Conservation (phyloP, 2,888 invertebrate species). For the Bursaphelenchus okinawaensis region DNA sequence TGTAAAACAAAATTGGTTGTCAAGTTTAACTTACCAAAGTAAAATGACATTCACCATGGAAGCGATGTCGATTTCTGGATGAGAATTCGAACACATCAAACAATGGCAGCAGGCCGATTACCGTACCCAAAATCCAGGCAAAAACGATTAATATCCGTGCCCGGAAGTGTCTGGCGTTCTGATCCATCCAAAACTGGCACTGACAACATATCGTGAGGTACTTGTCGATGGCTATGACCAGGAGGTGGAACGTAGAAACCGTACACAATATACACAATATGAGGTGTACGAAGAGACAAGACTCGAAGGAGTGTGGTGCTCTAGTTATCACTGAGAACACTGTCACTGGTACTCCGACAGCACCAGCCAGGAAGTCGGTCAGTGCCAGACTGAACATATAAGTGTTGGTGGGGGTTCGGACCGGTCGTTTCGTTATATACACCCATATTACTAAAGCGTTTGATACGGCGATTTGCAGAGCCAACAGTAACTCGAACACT, state of each 20-base stretch:
- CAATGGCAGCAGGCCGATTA: slow-evolving; percentile 48
- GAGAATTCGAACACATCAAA: slow-evolving; percentile 54
- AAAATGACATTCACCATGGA: slow-evolving; percentile 33
- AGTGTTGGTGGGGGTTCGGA: slow-evolving; percentile 55
- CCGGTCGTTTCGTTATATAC: slow-evolving; percentile 25
- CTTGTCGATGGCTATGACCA: slow-evolving; percentile 56
- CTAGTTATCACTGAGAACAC: slow-evolving; percentile 42
- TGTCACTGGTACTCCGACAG: slow-evolving; percentile 52
- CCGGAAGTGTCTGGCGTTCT: slow-evolving; percentile 31
- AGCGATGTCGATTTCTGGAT: slow-evolving; percentile 15
- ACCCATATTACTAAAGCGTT: slow-evolving; percentile 55
- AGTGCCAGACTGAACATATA: slow-evolving; percentile 55
- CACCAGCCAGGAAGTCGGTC: slow-evolving; percentile 52
- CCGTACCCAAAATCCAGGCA: slow-evolving; percentile 47
- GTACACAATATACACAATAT: slow-evolving; percentile 55
- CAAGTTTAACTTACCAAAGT: slow-evolving; percentile 27
- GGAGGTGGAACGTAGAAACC: slow-evolving; percentile 54
- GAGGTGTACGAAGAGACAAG: slow-evolving; percentile 51
- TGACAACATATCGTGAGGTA: slow-evolving; percentile 52
- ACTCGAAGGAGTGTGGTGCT: slow-evolving; percentile 38
- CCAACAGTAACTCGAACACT: slow-evolving; percentile 48
- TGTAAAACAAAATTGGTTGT: too few species aligned
- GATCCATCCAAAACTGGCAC: slow-evolving; percentile 30
- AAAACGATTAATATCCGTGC: slow-evolving; percentile 41
- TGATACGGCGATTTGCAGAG: slow-evolving; percentile 49